These are phyloP conservation scores for Xiphophorus hellerii DNA, from an alignment of 2,113 vertebrate genomes.

Conservation along the genomic window DNA sequence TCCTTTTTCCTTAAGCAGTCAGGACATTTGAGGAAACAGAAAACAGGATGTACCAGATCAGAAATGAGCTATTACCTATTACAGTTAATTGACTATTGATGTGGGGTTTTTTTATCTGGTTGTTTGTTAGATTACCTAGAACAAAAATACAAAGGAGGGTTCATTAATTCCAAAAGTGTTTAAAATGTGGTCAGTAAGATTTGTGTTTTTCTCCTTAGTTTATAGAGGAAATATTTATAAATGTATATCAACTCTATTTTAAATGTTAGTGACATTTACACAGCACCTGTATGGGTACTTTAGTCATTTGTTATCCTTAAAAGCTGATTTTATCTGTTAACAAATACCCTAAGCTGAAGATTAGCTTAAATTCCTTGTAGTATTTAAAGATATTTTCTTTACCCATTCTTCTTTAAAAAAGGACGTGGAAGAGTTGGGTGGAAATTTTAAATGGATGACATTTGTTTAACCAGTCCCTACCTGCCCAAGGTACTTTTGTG, in stretches of 20 bases:
- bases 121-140: background rate
- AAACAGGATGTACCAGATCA: background rate
- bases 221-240: background rate
- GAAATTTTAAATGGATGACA: conserved; percentile 68
- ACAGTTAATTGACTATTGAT: background rate
- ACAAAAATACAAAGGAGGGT: background rate
- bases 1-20: background rate
- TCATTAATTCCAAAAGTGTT: background rate
- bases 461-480: conserved; percentile 71
- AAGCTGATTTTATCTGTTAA: background rate
- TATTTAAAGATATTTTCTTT: conserved; percentile 14
- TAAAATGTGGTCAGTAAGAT: background rate
- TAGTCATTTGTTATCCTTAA: background rate
- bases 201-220: background rate
- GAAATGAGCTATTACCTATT: background rate
- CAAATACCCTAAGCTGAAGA: background rate
- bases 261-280: background rate
- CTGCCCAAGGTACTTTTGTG: conserved; percentile 63
- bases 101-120: too few relatives aligned
- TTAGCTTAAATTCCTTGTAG: background rate
- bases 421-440: conserved; percentile 54
- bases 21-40: background rate
- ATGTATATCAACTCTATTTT: background rate
- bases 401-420: conserved; percentile 43
- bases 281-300: background rate